phyloP scores from a whole-genome alignment of 2,888 invertebrate genomes.

The Eilema sororculum region DNA sequence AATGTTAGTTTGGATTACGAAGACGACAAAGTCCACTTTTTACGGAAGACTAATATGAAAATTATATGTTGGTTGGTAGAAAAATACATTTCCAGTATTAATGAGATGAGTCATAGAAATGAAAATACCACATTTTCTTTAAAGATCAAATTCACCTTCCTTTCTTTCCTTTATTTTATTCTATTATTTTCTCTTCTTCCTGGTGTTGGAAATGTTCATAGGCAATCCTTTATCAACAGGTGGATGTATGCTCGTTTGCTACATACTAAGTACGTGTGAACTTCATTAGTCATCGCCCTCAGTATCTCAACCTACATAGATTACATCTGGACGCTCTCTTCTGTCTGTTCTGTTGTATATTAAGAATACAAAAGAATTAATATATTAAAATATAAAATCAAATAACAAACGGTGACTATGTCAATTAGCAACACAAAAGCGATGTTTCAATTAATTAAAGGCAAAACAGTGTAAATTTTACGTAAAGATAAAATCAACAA shows the following conservation, averaged over 20 bases:
- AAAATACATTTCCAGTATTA: background rate
- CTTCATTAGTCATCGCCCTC: background rate
- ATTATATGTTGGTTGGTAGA: background rate
- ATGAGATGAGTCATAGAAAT: background rate
- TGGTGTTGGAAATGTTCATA: background rate
- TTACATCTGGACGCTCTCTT: background rate
- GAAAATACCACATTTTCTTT: no score
- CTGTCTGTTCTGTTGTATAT: background rate
- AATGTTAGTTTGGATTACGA: background rate
- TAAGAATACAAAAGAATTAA: background rate
- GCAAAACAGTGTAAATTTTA: constrained; percentile 44
- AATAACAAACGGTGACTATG: constrained; percentile 18
- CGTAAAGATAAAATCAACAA: constrained; percentile 63
- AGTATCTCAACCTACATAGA: background rate
- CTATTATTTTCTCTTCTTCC: background rate
- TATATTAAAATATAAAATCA: background rate
- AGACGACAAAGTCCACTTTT: background rate
- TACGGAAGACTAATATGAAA: background rate
- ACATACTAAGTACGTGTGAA: background rate
- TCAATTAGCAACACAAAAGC: constrained; percentile 42
- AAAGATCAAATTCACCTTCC: no score
- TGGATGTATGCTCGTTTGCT: background rate
- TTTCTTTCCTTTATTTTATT: background rate
- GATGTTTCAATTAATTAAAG: constrained; percentile 37
- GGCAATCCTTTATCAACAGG: background rate